Evolutionary conservation across 2,888 invertebrate genomes (phyloP).

Genomic region (Rhamnusium bicolor): DNA sequence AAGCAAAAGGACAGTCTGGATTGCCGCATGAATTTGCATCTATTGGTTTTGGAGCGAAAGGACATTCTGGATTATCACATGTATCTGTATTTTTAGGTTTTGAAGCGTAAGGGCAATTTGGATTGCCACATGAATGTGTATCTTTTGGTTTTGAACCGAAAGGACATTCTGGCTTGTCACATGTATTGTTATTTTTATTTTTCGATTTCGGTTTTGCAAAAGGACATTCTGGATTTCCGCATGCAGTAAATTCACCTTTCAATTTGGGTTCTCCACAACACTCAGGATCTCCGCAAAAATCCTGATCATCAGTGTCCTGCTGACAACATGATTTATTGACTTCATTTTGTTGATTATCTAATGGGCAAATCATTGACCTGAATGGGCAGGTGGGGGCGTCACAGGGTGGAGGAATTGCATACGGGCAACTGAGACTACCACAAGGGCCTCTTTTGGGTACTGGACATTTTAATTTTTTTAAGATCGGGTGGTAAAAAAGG

Average conservation of each 20-base stretch:
- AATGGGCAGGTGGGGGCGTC: conserved; percentile 51
- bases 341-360: conserved; percentile 9
- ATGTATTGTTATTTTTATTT: background rate
- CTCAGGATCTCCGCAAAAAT: conserved; percentile 53
- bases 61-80: conserved; percentile 1
- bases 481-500: conserved; percentile 60
- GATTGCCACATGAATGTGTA: conserved; percentile 36
- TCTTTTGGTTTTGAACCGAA: conserved; percentile 21
- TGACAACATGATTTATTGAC: background rate
- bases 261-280: conserved; percentile 49
- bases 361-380: conserved; percentile 46
- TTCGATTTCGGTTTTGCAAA: background rate
- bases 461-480: conserved; percentile 59
- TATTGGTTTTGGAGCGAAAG: conserved; percentile 12
- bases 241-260: conserved; percentile 42
- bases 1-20: conserved; percentile 53
- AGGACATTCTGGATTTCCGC: conserved; percentile 48
- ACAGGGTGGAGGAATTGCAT: conserved; percentile 60
- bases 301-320: conserved; percentile 24
- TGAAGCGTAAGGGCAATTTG: conserved; percentile 52
- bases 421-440: conserved; percentile 63
- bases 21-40: conserved; percentile 48
- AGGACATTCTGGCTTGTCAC: background rate
- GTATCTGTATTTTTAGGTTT: background rate
- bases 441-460: conserved; percentile 62